These are phyloP conservation scores for Petrolisthes cinctipes DNA, from an alignment of 2,888 invertebrate genomes.

Conservation along the genomic window DNA sequence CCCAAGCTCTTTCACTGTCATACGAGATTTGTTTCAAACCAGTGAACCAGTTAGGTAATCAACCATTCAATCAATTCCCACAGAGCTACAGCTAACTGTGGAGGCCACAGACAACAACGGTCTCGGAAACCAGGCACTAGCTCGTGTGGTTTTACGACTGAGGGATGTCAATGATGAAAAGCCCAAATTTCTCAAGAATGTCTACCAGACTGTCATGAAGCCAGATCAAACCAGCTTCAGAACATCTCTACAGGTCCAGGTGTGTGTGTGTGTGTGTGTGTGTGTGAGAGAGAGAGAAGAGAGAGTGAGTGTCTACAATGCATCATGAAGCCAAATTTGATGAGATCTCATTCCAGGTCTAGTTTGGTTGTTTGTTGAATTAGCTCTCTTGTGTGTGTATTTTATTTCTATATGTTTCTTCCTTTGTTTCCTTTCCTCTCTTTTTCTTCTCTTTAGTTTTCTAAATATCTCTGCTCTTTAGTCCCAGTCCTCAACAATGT, in stretches of 20 bases:
- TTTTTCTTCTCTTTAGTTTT: neutral
- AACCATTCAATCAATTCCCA: neutral
- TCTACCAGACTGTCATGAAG: conserved; percentile 85
- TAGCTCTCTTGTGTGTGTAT: neutral
- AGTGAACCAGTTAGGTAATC: neutral
- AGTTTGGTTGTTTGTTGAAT: too few relatives aligned
- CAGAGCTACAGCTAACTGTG: conserved; percentile 82
- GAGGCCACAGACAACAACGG: conserved; percentile 91
- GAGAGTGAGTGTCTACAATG: neutral
- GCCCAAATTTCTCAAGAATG: conserved; percentile 83
- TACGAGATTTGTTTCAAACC: neutral
- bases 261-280: neutral
- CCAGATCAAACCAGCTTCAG: conserved; percentile 82
- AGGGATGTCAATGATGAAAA: conserved; percentile 83
- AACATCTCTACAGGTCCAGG: conserved; percentile 69
- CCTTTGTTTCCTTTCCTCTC: neutral
- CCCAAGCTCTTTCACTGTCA: too few relatives aligned
- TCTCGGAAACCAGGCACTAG: conserved; percentile 76
- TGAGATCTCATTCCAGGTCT: too few relatives aligned
- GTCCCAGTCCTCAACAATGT: neutral
- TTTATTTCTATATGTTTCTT: neutral
- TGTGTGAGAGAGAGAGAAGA: neutral
- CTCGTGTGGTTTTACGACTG: conserved; percentile 74
- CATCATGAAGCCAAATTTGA: too few relatives aligned
- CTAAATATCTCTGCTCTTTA: neutral